Base-by-base conservation (phyloP, 2,113 vertebrate genomes). In the Mesocricetus auratus region DNA sequence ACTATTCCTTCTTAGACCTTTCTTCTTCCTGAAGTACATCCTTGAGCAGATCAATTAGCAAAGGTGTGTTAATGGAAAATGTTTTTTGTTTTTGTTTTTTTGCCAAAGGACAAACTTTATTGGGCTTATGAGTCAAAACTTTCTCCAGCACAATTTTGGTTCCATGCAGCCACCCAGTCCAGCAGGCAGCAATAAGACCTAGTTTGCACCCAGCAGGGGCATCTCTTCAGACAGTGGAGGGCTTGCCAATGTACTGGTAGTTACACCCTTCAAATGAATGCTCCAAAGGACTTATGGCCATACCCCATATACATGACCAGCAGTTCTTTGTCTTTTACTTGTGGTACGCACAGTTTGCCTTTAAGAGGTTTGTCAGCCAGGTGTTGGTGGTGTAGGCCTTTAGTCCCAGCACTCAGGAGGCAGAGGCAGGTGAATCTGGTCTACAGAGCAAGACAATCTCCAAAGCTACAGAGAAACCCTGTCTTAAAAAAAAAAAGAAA, bases 221-320 rank as follows among this genome's bases (percentile, higher is more conserved):
- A 3, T 99, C 99, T 98, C 99, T 99, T 97, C 99, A 99, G 98
- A 99, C 99, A 60, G 99, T 99, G 15, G 99, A 99, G 83, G 99
- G 99, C 96, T 99, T 99, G 93, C 99, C 99, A 26, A 99, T 99
- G 97, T 99, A 99, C 98, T 99, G 99, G 98, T 99, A 99, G 99
- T 99, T 99, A 98, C 99, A 99, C 98, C 99, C 99, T 98, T 99
- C 99, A 17, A 99, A 99, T 96, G 99, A 99, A 99, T 99, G 99
- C 97, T 99, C 99, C 97, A 99, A 99, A 36, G 99, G 99, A 9
- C 7, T 50, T 19, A 78, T 33, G 45, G 45, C 7, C 45, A 50
- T 29, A 78, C 7, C 45, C 29, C 50, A 47, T 19, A 33, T 29
- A 31, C 3, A 12, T 50, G 9, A 47, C 16, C 47, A 33, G 29